Base-by-base conservation (phyloP, 2,797 vertebrate genomes). In the Sebastes hubbsi region DNA sequence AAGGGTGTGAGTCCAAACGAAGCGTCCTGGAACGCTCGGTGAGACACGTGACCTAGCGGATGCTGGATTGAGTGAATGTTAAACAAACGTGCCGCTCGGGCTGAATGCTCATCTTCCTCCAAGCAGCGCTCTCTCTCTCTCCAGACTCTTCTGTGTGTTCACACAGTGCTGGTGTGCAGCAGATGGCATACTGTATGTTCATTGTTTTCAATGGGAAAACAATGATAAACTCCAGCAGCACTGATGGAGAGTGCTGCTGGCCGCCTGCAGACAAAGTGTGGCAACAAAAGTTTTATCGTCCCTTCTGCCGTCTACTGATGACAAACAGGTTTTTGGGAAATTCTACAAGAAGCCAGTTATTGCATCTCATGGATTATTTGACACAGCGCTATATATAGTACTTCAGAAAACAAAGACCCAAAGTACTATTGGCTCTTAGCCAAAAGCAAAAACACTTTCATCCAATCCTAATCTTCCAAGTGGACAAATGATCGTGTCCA, bases 181-280 rank as follows among this genome's bases (percentile, higher is more conserved):
- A 87, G 87, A 87, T 86, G 87, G 81, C 62, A 2, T 14, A 11
- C 38, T 85, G 74, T 80, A 78, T 88, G 74, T 49, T 85, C 68
- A 65, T 78, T 81, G 72, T 81, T 81, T 82, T 80, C 58, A 68
- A 34, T 66, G 52, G 79, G 69, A 84, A 73, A 83, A 86, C 79
- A 85, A 78, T 63, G 78, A 82, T 54, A 75, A 87, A 87, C 71
- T 77, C 79, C 61, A 68, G 18, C 62, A 74, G 77, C 59, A 32
- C 78, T 73, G 84, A 74, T 58, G 72, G 54, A 71, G 72, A 59
- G 74, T 20, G 77, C 81, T 78, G 58, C 64, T 38, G 56, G n/a
- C 72, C 9, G 63, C 76, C 80, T 80, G 75, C 82, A 70, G 75
- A 72, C 79, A 78, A 76, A 42, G n/a, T 22, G 46, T 52, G 72